Evolutionary conservation across 2,888 invertebrate genomes (phyloP).

Genomic region (Meandrusa payeni): DNA sequence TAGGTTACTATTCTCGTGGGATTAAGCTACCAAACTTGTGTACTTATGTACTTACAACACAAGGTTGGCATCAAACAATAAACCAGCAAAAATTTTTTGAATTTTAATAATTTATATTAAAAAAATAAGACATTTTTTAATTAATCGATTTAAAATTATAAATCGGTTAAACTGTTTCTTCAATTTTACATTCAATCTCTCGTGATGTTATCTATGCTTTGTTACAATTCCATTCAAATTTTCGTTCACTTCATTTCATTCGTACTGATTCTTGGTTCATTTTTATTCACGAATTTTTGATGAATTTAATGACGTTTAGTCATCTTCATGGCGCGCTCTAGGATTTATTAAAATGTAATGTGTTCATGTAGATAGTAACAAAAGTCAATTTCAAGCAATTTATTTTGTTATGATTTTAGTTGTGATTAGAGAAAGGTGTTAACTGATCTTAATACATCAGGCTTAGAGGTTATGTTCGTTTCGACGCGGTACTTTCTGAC

Average conservation of each 20-base stretch:
- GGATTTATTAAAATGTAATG: slow-evolving; percentile 38
- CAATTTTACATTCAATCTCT: too few species aligned
- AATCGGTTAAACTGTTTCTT: too few species aligned
- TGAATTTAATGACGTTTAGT: slow-evolving; percentile 35
- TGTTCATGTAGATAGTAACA: slow-evolving; percentile 20
- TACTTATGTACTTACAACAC: too few species aligned
- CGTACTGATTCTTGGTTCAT: slow-evolving; percentile 31
- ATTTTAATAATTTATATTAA: neutral
- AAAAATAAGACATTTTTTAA: too few species aligned
- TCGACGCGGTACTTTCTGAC: slow-evolving; percentile 52
- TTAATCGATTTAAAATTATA: too few species aligned
- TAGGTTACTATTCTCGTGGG: too few species aligned
- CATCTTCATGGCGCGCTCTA: slow-evolving; percentile 49
- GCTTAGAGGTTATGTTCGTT: slow-evolving; percentile 72
- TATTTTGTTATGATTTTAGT: slow-evolving; percentile 7
- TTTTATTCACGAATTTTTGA: slow-evolving; percentile 12
- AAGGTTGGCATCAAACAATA: too few species aligned
- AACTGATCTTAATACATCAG: slow-evolving; percentile 7
- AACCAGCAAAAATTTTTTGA: too few species aligned
- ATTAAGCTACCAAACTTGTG: too few species aligned
- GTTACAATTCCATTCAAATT: slow-evolving; percentile 16
- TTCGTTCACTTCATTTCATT: slow-evolving; percentile 28
- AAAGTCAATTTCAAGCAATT: slow-evolving; percentile 30
- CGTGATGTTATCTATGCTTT: too few species aligned
- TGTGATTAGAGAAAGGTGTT: slow-evolving; percentile 13